phyloP scores from a whole-genome alignment of 2,113 vertebrate genomes.

The Albula glossodonta region DNA sequence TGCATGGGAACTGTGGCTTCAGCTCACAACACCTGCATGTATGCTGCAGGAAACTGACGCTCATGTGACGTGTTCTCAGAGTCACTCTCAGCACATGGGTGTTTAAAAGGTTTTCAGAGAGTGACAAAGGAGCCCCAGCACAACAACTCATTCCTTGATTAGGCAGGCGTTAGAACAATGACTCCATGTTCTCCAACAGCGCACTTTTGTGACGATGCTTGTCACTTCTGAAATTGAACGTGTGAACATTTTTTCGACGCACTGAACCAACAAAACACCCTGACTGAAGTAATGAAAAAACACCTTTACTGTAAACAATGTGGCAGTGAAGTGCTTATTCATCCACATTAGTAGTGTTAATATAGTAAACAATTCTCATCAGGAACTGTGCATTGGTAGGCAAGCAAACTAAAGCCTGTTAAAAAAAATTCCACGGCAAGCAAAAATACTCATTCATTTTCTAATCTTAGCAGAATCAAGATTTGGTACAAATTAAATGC shows the following conservation, averaged over 20 bases:
- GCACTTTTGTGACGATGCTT: neutral
- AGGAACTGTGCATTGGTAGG: no score
- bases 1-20: neutral
- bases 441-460: no score
- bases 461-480: no score
- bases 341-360: neutral
- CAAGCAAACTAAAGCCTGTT: no score
- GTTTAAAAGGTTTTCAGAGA: neutral
- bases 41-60: neutral
- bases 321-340: neutral
- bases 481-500: no score
- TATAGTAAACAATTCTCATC: no score
- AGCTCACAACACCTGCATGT: neutral
- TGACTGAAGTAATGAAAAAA: neutral
- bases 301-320: neutral
- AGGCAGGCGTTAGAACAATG: neutral
- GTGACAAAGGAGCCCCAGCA: neutral
- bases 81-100: neutral
- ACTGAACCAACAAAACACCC: neutral
- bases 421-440: no score
- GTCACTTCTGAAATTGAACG: neutral
- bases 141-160: neutral
- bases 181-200: neutral
- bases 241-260: neutral
- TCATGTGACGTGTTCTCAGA: neutral